Base-by-base conservation (phyloP, 1,140 invertebrate species). In the Rhopalosiphum padi region DNA sequence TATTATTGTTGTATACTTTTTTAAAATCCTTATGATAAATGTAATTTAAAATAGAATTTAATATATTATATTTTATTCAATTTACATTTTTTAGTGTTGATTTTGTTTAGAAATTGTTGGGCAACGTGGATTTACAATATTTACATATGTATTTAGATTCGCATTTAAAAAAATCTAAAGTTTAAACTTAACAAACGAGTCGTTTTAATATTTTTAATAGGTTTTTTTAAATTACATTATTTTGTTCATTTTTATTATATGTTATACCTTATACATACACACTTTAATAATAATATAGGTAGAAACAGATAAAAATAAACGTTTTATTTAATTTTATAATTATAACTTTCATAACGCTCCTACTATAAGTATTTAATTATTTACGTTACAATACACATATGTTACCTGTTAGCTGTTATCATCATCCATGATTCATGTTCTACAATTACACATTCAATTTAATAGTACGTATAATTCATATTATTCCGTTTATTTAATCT, bases 401-500 rank as follows among this genome's bases (percentile, higher is more conserved):
- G 41, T 41, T 37, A 83, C 37, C 8, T 83, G 18, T 21, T 51
- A 15, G 48, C 18, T 18, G 37, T 46, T 87, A 48, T 46, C 4
- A 86, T 43, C 23, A 86, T 43, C 11, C 4, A n/a, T 77, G 30
- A 77, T 77, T 77, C 25, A 87, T 87, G 43, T 30, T 30, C 11
- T 30, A 87, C 2, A 48, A 87, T 46, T 87, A 87, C 4, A 87
- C 5, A 87, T 87, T 87, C 4, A 23, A 43, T 87, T 87, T 46
- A 48, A 43, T 86, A 86, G 43, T n/a, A 86, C 46, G 23, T 41
- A 86, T 46, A 43, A 68, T 68, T 11, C 60, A 68, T 68, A 68
- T 18, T 68, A 68, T 18, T n/a, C n/a, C n/a, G 60, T 77, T 87
- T 48, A 46, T 87, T 87, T 87, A 30, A 87, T 87, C 41, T 87